Base-by-base conservation (phyloP, 2,113 vertebrate species). In the Anseranas semipalmata region DNA sequence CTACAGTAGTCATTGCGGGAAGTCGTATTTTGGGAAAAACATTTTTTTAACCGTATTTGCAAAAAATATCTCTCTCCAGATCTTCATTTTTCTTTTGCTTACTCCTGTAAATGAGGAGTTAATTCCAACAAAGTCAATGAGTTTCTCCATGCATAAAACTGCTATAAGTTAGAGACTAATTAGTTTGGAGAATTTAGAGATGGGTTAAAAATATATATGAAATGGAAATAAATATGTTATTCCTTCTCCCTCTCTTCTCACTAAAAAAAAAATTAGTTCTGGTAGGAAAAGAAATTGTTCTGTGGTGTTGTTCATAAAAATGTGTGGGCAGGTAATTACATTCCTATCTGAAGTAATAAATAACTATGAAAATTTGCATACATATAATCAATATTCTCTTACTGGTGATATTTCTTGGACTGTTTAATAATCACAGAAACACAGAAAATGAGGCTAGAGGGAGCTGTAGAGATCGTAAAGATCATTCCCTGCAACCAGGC, bases 141-240 rank as follows among this genome's bases (percentile, higher is more conserved):
- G 4, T 73, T 80, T 87, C 12, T n/a, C 22, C 7, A 19, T 3
- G 9, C 59, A 32, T 32, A 59, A 58, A 82, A 13, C 7, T 88
- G 12, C 10, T 39, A 0, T 17, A 30, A 48, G 0, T 43, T 30
- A 24, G 12, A 71, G 18, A 59, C 4, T 15, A 48, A 52, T 9
- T 35, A 15, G 19, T 46, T 43, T 30, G 35, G 45, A 63, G 9
- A 48, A 81, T 74, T 32, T 56, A 62, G 24, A 75, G 9, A 33
- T 25, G 5, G 6, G 5, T 43, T 84, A 15, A 72, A 84, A 30
- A 37, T 5, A 80, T 70, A 65, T 27, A 59, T 10, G 27, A 81
- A 60, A 52, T 45, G 12, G 1, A 50, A 35, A 62, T 24, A 63
- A 53, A 2, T 20, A 5, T 35, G 25, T 87, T 39, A 35, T 48